Evolutionary conservation across 1,140 invertebrate species (phyloP), one percentile per base, ranked within the genome.

Genomic region (Drosophila littoralis): DNA sequence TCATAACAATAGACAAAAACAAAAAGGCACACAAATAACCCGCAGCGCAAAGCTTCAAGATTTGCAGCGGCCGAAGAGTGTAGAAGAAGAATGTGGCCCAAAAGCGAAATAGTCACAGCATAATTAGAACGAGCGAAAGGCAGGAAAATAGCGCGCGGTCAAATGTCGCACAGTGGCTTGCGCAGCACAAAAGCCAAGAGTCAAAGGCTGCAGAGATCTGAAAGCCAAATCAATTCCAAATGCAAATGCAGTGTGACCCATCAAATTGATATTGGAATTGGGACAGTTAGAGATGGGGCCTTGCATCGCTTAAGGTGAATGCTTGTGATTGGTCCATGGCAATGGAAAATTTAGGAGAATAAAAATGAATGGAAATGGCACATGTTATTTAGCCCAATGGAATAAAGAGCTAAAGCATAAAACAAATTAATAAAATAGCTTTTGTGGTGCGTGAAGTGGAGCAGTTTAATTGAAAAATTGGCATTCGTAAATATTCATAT

Each of bases 81-180:
- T 65, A 33, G 15, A 61, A 33, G 15, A 61, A 73, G 77, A 76
- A 79, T 72, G 60, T 61, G 66, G 73, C 59, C 52, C 42, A 64
- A 69, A 80, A 86, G 77, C 72, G 43, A 81, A 74, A 74, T 54
- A 77, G 75, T 79, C 76, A 75, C 60, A 60, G 66, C 59, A 78
- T 77, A 88, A 88, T 73, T 84, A 80, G 77, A 88, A 81, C 74
- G 74, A 85, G 81, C 81, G 77, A 85, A 84, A 84, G 75, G 76
- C 67, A 71, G 61, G 40, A 43, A 35, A 52, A 69, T 8, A 55
- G 70, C 46, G 59, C 50, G 40, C 51, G 57, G 66, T 75, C 64
- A 75, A 77, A 77, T 74, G 79, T 75, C 65, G 67, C 81, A 78
- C 77, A 81, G 70, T 85, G 75, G 84, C 61, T 66, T 54, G 40